Evolutionary conservation across 2,888 invertebrate species (phyloP), one percentile per base, ranked within the genome.

Genomic region (Lucinisca nassula): DNA sequence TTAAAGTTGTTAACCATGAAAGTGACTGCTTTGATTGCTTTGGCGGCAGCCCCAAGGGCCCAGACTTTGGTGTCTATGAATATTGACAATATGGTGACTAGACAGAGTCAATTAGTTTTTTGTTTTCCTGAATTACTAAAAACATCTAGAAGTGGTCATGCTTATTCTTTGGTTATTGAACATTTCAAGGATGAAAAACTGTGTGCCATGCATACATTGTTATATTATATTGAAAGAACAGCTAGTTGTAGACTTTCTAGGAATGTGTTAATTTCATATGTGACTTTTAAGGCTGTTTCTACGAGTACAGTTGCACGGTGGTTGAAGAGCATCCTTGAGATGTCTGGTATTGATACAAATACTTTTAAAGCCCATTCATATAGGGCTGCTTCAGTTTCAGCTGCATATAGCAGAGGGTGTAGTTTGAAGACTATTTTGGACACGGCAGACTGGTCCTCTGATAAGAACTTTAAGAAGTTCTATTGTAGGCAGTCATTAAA

Each of bases 391-490:
- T n/a, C 79, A n/a, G 32, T 37, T 24, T 79, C 79, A 30, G 84
- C 84, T 30, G 79, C 81, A 24, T 49, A 38, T 30, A 35, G 32
- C 17, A 38, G 32, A 35, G 78, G 78, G 21, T 70, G 79, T 76
- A 37, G 38, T 35, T 2, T 81, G 12, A 21, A 21, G 10, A 61
- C 70, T 17, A 85, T 85, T 73, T 24, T 81, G 1, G 77, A 38
- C 38, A 81, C 77, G 24, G 85, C 81, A 8, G 73, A 78, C 45
- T 85, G 81, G 85, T 72, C 77, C 4, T 81, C 85, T 45, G 76
- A 35, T n/a, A 85, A 75, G 35, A 84, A 70, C 27, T 84, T 80
- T 35, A 27, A 58, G 8, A 67, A 75, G 38, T 84, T 75, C 51
- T 84, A 84, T 70, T 61, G 67, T 4, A 55, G 82, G 49, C 38